These are phyloP conservation scores for Drosophila kurseongensis DNA, from an alignment of 1,140 invertebrate genomes.

Conservation along the genomic window DNA sequence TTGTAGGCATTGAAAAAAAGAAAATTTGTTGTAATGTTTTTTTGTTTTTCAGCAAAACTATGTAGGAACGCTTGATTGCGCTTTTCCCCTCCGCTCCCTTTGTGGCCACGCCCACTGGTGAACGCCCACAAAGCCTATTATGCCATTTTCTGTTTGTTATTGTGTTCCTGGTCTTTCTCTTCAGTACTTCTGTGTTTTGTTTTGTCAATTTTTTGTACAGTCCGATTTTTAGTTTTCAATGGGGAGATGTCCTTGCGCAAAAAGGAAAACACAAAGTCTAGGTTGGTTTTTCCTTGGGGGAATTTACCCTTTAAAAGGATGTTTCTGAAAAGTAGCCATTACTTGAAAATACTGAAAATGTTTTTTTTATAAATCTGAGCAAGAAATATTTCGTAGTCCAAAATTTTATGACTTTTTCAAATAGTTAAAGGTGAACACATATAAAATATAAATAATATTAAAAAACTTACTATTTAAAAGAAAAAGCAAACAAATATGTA, in stretches of 20 bases:
- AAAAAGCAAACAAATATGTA: too few species aligned
- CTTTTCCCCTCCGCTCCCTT: conserved; percentile 35
- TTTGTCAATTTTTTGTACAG: neutral
- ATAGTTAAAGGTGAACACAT: too few species aligned
- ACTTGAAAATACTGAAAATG: too few species aligned
- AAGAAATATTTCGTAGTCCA: neutral
- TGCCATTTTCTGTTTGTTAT: conserved; percentile 66
- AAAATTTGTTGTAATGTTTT: conserved; percentile 43
- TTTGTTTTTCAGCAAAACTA: conserved; percentile 51
- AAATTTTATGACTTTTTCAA: too few species aligned
- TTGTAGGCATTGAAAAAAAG: conserved; percentile 57
- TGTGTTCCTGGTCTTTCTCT: conserved; percentile 38
- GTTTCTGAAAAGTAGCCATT: neutral
- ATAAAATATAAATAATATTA: too few species aligned
- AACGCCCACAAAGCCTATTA: conserved; percentile 48
- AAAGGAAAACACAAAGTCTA: neutral
- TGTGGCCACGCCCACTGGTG: conserved; percentile 38
- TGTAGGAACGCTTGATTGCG: conserved; percentile 71
- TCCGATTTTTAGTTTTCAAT: conserved; percentile 5
- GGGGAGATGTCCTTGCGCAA: conserved; percentile 23
- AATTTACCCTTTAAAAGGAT: neutral
- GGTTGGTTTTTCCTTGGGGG: conserved; percentile 3
- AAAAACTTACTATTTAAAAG: too few species aligned
- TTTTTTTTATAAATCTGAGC: too few species aligned
- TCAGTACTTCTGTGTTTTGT: conserved; percentile 17